Evolutionary conservation across 2,113 vertebrate genomes (phyloP).

Genomic region (Tragelaphus scriptus): DNA sequence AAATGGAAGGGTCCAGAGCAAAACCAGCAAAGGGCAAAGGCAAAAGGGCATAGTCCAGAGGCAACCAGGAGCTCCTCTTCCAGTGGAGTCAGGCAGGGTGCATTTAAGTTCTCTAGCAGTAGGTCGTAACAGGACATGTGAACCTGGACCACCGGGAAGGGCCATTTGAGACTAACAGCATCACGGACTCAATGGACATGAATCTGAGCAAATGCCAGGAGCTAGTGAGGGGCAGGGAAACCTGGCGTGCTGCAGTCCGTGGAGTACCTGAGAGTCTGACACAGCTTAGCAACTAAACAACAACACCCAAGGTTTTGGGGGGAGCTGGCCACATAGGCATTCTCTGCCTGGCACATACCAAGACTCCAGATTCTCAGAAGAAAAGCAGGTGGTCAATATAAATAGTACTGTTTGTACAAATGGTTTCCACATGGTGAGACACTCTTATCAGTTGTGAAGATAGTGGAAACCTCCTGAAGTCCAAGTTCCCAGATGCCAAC

Average conservation of each 20-base stretch:
- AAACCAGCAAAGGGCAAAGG: not conserved
- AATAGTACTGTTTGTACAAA: too few relatives aligned
- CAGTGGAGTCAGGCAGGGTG: not conserved
- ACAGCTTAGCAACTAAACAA: not conserved
- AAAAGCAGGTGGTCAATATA: not conserved
- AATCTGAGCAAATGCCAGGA: not conserved
- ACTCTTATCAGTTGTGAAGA: not conserved
- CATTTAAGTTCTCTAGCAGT: too few relatives aligned
- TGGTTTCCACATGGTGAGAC: not conserved
- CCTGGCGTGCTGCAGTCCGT: not conserved
- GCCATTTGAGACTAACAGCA: not conserved
- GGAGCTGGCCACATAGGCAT: not conserved
- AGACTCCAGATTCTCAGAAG: not conserved
- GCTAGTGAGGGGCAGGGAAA: not conserved
- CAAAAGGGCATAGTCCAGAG: not conserved
- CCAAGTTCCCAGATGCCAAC: not conserved
- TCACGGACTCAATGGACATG: not conserved
- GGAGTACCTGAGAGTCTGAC: not conserved
- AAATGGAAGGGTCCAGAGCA: not conserved
- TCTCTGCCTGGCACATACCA: not conserved
- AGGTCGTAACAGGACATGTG: not conserved
- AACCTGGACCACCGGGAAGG: not conserved
- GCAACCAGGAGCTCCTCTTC: not conserved
- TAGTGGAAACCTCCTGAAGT: not conserved
- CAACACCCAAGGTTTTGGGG: accelerated